Percentiles rank a stretch among this genome's conserved stretches.
These are phyloP conservation scores for Acanthochromis polyacanthus DNA, from an alignment of 2,113 vertebrate species.

Conservation along the genomic window DNA sequence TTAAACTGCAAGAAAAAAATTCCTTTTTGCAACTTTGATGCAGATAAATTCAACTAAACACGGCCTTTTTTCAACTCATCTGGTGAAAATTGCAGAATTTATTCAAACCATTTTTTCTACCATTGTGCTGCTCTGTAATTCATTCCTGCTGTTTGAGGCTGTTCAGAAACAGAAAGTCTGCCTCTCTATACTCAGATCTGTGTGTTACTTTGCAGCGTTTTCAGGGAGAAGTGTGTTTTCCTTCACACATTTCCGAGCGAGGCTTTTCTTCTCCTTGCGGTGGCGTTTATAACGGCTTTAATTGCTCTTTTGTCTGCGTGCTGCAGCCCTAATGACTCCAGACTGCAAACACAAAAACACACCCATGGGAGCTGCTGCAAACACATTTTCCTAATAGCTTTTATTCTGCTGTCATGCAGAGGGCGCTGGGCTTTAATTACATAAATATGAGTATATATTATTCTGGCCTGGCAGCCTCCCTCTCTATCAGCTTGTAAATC, in stretches of 20 bases:
- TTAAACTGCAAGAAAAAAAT: too few species aligned
- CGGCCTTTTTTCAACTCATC: too few species aligned
- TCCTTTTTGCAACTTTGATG: too few species aligned
- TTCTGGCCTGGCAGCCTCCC: slow-evolving; percentile 65
- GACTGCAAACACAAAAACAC: slow-evolving; percentile 50
- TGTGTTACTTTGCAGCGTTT: background rate
- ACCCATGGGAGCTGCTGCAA: slow-evolving; percentile 27
- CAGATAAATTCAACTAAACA: too few species aligned
- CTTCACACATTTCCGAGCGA: slow-evolving; percentile 33
- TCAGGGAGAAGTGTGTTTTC: slow-evolving; percentile 28
- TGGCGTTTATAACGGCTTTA: slow-evolving; percentile 63
- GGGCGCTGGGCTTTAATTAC: slow-evolving; percentile 41
- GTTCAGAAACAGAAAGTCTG: too few species aligned
- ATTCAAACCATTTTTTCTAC: too few species aligned
- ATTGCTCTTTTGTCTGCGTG: slow-evolving; percentile 66
- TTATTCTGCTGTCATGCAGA: slow-evolving; percentile 20
- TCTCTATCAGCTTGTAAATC: slow-evolving; percentile 73
- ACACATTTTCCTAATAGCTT: slow-evolving; percentile 34
- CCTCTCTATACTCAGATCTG: too few species aligned
- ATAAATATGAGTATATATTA: slow-evolving; percentile 18
- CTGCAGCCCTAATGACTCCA: slow-evolving; percentile 67
- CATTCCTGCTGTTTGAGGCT: too few species aligned
- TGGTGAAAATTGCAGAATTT: too few species aligned
- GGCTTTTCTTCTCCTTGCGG: slow-evolving; percentile 26
- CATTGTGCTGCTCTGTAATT: too few species aligned